These are phyloP conservation scores for Thymallus thymallus DNA, from an alignment of 2,113 vertebrate genomes.

Conservation along the genomic window DNA sequence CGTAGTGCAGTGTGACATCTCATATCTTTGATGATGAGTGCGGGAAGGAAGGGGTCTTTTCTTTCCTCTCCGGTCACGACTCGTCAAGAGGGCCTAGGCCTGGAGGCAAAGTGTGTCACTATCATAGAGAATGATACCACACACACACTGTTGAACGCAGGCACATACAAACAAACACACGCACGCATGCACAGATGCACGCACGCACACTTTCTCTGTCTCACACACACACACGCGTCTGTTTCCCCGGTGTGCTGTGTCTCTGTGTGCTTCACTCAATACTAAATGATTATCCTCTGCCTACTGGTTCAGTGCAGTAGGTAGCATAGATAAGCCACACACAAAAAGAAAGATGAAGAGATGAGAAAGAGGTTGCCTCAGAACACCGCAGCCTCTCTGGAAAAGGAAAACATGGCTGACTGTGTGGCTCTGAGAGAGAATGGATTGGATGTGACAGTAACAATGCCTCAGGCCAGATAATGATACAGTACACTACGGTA, in stretches of 20 bases:
- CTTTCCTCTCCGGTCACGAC: slow-evolving; percentile 9
- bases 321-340: slow-evolving; percentile 36
- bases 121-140: slow-evolving; percentile 10
- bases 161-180: too few relatives aligned
- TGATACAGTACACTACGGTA: slow-evolving; percentile 22
- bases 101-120: slow-evolving; percentile 27
- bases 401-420: slow-evolving; percentile 52
- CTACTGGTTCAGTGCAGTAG: slow-evolving; percentile 15
- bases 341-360: background rate
- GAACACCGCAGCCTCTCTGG: slow-evolving; percentile 41
- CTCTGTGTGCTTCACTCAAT: background rate
- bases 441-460: slow-evolving; percentile 51
- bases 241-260: slow-evolving; percentile 16
- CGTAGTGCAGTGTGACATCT: too few relatives aligned
- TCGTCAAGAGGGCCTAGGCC: slow-evolving; percentile 8
- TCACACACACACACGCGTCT: background rate
- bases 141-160: too few relatives aligned
- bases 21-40: too few relatives aligned
- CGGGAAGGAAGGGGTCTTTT: too few relatives aligned
- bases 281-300: background rate
- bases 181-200: too few relatives aligned
- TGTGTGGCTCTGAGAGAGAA: slow-evolving; percentile 38
- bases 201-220: background rate
- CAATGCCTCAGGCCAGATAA: slow-evolving; percentile 35
- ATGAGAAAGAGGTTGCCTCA: slow-evolving; percentile 22